Conservation (phyloP, 64 coral and sea anemone genomes). For the Anthopleura sola region DNA sequence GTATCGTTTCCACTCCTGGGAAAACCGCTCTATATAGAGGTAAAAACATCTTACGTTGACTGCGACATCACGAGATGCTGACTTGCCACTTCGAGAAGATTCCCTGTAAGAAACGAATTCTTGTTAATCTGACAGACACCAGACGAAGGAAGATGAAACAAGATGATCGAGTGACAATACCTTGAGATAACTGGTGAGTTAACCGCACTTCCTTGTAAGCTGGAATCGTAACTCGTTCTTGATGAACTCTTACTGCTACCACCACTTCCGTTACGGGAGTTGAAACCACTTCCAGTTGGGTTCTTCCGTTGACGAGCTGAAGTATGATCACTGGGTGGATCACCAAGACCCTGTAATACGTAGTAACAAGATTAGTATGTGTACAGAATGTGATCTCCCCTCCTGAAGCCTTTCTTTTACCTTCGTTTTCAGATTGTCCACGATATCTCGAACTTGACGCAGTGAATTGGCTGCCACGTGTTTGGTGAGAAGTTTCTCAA, state of each 20-base stretch:
- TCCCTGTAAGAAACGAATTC: background rate
- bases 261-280: constrained; percentile 49
- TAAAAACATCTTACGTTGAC: background rate
- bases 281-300: constrained; percentile 53
- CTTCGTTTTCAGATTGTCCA: constrained; percentile 42
- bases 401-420: background rate
- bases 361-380: background rate
- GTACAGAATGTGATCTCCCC: too few relatives aligned
- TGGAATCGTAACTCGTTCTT: constrained; percentile 7
- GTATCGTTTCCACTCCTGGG: too few relatives aligned
- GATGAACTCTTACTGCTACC: constrained; percentile 14
- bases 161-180: background rate
- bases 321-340: constrained; percentile 70
- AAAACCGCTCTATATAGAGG: too few relatives aligned
- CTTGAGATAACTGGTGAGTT: constrained; percentile 14
- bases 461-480: constrained; percentile 66
- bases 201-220: background rate
- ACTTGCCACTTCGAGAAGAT: constrained; percentile 16
- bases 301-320: constrained; percentile 84
- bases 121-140: background rate
- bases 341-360: constrained; percentile 68
- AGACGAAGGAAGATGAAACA: background rate
- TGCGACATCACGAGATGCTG: background rate
- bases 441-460: constrained; percentile 67
- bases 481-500: constrained; percentile 81